phyloP scores from a whole-genome alignment of 2,888 invertebrate species.

The Drosophila monieri region DNA sequence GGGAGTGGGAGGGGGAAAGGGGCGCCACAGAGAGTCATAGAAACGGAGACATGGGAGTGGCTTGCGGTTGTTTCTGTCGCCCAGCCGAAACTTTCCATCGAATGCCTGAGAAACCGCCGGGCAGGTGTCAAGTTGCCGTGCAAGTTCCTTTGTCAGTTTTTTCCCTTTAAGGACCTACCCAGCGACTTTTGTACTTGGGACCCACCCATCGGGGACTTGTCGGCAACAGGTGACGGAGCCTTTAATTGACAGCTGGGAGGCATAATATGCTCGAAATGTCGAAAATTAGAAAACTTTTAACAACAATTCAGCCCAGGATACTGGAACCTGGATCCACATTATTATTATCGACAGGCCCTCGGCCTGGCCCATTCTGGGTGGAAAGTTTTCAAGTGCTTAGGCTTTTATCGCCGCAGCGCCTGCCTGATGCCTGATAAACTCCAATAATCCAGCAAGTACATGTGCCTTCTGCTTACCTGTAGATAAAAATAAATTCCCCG shows the following conservation, averaged over 20 bases:
- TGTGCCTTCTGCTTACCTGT: slow-evolving; percentile 65
- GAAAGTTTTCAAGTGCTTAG: slow-evolving; percentile 73
- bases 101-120: slow-evolving; percentile 15
- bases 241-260: slow-evolving; percentile 78
- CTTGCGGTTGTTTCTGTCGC: slow-evolving; percentile 17
- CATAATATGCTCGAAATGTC: slow-evolving; percentile 77
- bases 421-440: slow-evolving; percentile 63
- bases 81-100: slow-evolving; percentile 5
- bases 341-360: slow-evolving; percentile 63
- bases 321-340: slow-evolving; percentile 47
- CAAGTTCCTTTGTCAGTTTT: slow-evolving; percentile 51
- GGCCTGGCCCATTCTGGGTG: slow-evolving; percentile 12
- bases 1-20: neutral
- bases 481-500: slow-evolving; percentile 64
- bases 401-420: slow-evolving; percentile 64
- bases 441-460: slow-evolving; percentile 65
- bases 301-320: slow-evolving; percentile 55
- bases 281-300: slow-evolving; percentile 79
- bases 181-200: slow-evolving; percentile 39
- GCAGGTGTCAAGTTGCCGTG: slow-evolving; percentile 74
- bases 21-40: neutral
- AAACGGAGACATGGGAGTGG: neutral
- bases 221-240: slow-evolving; percentile 77
- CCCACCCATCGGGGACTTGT: slow-evolving; percentile 43
- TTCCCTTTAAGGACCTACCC: slow-evolving; percentile 15